phyloP scores from a whole-genome alignment of 2,888 invertebrate species.

The Diadegma fenestrale region DNA sequence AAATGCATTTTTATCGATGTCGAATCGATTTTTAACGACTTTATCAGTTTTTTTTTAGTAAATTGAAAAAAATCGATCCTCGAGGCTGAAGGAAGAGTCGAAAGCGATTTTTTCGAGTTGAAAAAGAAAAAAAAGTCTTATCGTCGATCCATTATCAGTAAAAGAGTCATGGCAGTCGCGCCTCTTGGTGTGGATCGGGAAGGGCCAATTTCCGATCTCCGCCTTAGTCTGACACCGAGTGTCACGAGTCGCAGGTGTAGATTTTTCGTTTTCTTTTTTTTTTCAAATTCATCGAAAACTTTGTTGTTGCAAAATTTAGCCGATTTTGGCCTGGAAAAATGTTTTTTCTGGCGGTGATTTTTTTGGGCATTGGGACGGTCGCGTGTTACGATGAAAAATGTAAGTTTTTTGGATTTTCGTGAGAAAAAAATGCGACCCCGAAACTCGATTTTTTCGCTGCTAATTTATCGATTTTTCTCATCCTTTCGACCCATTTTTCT shows the following conservation, averaged over 20 bases:
- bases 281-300: neutral
- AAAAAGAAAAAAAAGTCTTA: conserved; percentile 55
- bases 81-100: neutral
- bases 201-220: conserved; percentile 10
- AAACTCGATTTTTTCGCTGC: too few relatives aligned
- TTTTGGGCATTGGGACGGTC: conserved; percentile 36
- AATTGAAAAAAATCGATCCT: neutral
- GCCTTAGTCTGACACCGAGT: neutral
- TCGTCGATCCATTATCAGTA: conserved; percentile 66
- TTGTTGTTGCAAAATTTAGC: neutral
- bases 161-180: conserved; percentile 61
- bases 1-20: too few relatives aligned
- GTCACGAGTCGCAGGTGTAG: neutral
- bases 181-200: conserved; percentile 62
- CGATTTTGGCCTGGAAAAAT: neutral
- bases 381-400: conserved; percentile 44
- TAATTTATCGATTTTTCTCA: too few relatives aligned
- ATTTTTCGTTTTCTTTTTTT: too few relatives aligned
- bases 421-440: too few relatives aligned
- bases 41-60: neutral
- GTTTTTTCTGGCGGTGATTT: conserved; percentile 15
- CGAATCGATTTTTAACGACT: neutral
- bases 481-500: neutral
- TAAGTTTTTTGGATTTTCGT: conserved; percentile 41
- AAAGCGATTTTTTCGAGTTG: conserved; percentile 22